Conservation (phyloP, 2,113 vertebrate genomes). For the Oreocharis arfaki region DNA sequence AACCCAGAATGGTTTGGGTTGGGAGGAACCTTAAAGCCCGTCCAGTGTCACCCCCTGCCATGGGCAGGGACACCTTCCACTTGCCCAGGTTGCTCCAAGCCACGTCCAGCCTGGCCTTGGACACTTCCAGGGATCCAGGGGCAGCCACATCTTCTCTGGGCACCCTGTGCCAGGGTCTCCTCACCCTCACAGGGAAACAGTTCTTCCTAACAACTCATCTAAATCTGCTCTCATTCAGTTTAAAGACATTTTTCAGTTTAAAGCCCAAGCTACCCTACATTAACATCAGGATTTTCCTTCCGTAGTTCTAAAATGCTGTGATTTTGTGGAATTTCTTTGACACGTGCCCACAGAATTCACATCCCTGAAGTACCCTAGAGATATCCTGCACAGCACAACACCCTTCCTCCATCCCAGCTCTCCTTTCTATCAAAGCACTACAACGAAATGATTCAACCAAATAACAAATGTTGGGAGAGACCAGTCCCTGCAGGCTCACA, state of each 20-base stretch:
- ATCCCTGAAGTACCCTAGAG: not conserved
- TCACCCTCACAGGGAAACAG: not conserved
- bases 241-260: not conserved
- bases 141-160: not conserved
- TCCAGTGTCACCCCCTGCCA: too few relatives aligned
- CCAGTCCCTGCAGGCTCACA: not conserved
- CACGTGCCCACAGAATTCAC: rapidly evolving
- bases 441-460: not conserved
- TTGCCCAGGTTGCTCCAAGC: not conserved
- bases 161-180: not conserved
- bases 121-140: not conserved
- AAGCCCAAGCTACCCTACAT: not conserved
- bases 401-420: not conserved
- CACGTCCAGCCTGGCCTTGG: rapidly evolving
- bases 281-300: not conserved
- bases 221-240: not conserved
- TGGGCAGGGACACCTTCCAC: not conserved
- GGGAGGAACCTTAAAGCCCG: not conserved
- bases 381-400: not conserved
- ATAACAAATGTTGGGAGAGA: not conserved
- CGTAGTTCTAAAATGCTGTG: not conserved
- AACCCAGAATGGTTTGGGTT: not conserved
- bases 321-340: not conserved
- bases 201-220: not conserved
- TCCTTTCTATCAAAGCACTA: not conserved